phyloP scores from a whole-genome alignment of 2,797 vertebrate genomes.

The Alauda arvensis region DNA sequence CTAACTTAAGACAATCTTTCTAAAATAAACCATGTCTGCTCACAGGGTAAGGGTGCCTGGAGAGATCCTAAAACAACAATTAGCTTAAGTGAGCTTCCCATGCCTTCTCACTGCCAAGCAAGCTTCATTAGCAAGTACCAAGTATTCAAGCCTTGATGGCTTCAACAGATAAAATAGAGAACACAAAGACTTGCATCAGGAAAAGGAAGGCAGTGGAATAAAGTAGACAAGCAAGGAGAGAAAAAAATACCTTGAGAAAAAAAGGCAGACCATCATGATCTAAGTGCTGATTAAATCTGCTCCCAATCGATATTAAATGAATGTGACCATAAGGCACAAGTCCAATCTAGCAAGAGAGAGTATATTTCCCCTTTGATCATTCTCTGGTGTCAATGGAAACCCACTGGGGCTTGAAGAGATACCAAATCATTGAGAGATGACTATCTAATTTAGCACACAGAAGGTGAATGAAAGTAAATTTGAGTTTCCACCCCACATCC shows the following conservation, averaged over 20 bases:
- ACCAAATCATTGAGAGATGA: conserved; percentile 6
- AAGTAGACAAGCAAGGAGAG: background rate
- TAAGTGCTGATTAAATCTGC: background rate
- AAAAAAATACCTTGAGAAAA: background rate
- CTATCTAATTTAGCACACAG: background rate
- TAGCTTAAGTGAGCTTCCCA: background rate
- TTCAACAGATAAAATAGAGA: conserved; percentile 3
- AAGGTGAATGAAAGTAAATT: background rate
- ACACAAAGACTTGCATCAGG: background rate
- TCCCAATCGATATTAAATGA: background rate
- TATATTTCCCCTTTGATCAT: background rate
- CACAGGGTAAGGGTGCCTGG: background rate
- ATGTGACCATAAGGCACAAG: background rate
- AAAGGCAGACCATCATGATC: background rate
- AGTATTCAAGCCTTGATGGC: background rate
- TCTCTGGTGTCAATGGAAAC: background rate
- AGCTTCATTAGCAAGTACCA: conserved; percentile 15
- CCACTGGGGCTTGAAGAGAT: background rate
- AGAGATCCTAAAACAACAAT: background rate
- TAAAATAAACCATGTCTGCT: background rate
- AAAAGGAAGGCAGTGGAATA: background rate
- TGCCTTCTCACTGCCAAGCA: background rate
- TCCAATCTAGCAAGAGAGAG: background rate
- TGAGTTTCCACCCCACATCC: background rate
- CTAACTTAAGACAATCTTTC: background rate